Percentiles rank a stretch among this genome's conserved stretches.
Conservation (phyloP, 2,888 invertebrate genomes). For the Cyclophora punctaria region DNA sequence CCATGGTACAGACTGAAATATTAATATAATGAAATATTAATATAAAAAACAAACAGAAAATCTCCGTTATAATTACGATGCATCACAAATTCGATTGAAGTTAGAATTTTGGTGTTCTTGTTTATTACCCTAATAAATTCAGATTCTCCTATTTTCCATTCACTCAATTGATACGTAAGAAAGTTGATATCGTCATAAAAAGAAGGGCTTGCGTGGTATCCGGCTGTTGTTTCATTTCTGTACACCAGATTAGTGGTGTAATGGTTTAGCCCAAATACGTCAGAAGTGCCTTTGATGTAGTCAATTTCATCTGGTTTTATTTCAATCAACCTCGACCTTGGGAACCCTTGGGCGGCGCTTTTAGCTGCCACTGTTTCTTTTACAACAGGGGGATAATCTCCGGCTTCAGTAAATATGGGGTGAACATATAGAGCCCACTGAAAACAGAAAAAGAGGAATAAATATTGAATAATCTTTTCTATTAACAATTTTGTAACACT, state of each 20-base stretch:
- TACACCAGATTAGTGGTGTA: slow-evolving; percentile 66
- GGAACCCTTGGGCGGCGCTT: slow-evolving; percentile 62
- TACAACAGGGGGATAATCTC: slow-evolving; percentile 77
- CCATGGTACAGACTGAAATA: slow-evolving; percentile 49
- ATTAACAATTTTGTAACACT: background rate
- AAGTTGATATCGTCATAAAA: slow-evolving; percentile 25
- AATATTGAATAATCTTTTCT: background rate
- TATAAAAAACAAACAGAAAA: too few relatives aligned
- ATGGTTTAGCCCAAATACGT: slow-evolving; percentile 73
- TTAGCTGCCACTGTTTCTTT: slow-evolving; percentile 66
- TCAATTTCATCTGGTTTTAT: slow-evolving; percentile 52
- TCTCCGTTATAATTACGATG: too few relatives aligned
- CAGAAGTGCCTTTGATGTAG: slow-evolving; percentile 36
- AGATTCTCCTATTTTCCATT: slow-evolving; percentile 24
- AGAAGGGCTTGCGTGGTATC: slow-evolving; percentile 23
- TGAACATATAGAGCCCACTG: slow-evolving; percentile 74
- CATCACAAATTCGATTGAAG: too few relatives aligned
- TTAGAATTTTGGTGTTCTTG: background rate
- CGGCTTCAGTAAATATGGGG: slow-evolving; percentile 73
- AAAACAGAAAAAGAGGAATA: slow-evolving; percentile 1
- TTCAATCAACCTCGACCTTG: slow-evolving; percentile 49
- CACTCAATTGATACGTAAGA: slow-evolving; percentile 15
- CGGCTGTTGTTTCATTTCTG: slow-evolving; percentile 28
- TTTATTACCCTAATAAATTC: slow-evolving; percentile 14
- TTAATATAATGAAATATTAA: slow-evolving; percentile 1